These are phyloP conservation scores for Eumacrocentrus americanus DNA, from an alignment of 2,888 invertebrate genomes.

Conservation along the genomic window DNA sequence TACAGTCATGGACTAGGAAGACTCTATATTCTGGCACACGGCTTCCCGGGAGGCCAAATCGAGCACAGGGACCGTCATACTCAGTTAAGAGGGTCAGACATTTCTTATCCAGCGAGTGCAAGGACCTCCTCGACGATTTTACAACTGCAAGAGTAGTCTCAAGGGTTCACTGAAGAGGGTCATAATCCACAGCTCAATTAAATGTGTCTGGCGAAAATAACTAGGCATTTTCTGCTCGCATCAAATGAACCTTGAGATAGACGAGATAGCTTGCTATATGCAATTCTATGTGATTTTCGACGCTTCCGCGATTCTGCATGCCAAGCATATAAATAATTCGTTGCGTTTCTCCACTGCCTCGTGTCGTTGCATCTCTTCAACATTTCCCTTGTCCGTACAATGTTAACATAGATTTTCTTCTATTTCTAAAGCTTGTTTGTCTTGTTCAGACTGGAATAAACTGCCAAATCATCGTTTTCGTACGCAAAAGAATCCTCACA, in stretches of 20 bases:
- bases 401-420: background rate
- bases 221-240: background rate
- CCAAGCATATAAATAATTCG: constrained; percentile 45
- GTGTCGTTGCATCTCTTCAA: background rate
- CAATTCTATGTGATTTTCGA: constrained; percentile 34
- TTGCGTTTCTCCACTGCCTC: background rate
- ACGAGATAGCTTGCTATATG: constrained; percentile 13
- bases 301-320: constrained; percentile 44
- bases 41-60: constrained; percentile 14
- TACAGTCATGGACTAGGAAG: background rate
- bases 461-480: constrained; percentile 7
- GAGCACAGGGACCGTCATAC: background rate
- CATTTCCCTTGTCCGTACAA: background rate
- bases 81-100: constrained; percentile 8
- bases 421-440: too few species aligned
- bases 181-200: constrained; percentile 2
- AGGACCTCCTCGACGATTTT: background rate
- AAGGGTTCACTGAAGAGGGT: background rate
- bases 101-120: too few species aligned
- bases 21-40: constrained; percentile 12
- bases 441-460: constrained; percentile 18
- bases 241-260: constrained; percentile 11
- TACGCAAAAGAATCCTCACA: constrained; percentile 17
- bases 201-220: constrained; percentile 12
- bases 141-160: background rate